Evolutionary conservation across 2,888 invertebrate genomes (phyloP).

Genomic region (Leptarthrus brevirostris): DNA sequence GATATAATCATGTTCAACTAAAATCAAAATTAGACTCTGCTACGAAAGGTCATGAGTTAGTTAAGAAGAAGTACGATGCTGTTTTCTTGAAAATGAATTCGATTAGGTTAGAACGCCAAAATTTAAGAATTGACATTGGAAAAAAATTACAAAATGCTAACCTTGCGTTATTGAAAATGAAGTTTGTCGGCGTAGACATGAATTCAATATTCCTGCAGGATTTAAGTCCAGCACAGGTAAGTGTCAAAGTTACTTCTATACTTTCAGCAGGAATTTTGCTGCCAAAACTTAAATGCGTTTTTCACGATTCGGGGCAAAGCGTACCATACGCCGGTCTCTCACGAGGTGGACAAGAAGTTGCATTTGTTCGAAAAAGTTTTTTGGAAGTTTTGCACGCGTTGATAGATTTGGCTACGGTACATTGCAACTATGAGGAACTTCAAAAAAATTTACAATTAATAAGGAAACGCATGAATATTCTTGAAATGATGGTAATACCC

Average conservation of each 20-base stretch:
- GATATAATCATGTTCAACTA: no score
- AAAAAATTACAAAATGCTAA: no score
- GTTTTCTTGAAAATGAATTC: no score
- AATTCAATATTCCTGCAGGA: no score
- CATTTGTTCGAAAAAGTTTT: constrained; percentile 24
- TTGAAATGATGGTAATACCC: constrained; percentile 38
- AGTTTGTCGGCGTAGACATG: no score
- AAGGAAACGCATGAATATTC: constrained; percentile 31
- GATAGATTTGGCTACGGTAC: constrained; percentile 18
- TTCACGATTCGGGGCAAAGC: background rate
- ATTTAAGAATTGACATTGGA: no score
- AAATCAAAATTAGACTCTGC: no score
- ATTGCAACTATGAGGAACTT: background rate
- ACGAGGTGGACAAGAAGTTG: constrained; percentile 40
- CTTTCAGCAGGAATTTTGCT: background rate
- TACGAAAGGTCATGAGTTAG: no score
- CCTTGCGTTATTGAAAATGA: no score
- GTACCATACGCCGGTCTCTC: constrained; percentile 3
- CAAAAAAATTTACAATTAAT: background rate
- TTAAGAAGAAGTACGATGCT: no score
- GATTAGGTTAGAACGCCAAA: no score
- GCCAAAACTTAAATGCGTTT: no score
- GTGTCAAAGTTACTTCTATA: background rate
- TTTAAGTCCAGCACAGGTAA: background rate
- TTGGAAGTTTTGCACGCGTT: background rate